Evolutionary conservation across 2,797 vertebrate species (phyloP).

Genomic region (Cyclopterus lumpus): DNA sequence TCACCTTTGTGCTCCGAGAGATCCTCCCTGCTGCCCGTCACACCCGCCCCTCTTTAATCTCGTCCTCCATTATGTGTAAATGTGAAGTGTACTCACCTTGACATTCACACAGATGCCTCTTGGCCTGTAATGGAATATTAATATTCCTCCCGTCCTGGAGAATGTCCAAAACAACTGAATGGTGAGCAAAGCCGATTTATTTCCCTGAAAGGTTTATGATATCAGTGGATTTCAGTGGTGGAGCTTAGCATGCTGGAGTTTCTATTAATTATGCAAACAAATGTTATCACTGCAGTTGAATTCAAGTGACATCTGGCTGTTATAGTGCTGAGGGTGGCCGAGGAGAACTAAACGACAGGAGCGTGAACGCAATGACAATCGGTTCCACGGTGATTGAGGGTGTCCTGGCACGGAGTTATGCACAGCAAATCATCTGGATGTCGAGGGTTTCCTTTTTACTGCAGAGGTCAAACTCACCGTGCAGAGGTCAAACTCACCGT

Average conservation of each 20-base stretch:
- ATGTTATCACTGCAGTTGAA: conserved; percentile 34
- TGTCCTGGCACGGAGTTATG: conserved; percentile 48
- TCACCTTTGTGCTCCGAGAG: not conserved
- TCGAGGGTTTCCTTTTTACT: conserved; percentile 24
- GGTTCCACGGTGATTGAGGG: conserved; percentile 11
- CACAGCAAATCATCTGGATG: conserved; percentile 46
- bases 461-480: conserved; percentile 37
- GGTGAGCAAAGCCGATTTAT: not conserved
- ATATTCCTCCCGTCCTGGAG: conserved; percentile 12
- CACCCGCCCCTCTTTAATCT: conserved; percentile 4
- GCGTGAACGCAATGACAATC: conserved; percentile 40
- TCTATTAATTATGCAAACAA: conserved; percentile 40
- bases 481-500: no score
- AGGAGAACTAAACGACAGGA: conserved; percentile 31
- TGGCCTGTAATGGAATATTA: conserved; percentile 26
- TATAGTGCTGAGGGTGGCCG: not conserved
- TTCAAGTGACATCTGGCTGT: conserved; percentile 16
- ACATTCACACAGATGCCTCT: conserved; percentile 30
- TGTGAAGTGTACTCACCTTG: conserved; percentile 35
- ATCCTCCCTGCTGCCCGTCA: conserved; percentile 19
- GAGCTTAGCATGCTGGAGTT: not conserved
- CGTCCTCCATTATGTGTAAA: not conserved
- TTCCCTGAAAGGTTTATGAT: conserved; percentile 6
- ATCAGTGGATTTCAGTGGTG: conserved; percentile 2
- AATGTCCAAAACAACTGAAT: conserved; percentile 23